Conservation (phyloP, 92 coral and sea anemone genomes). For the Blastomussa wellsi region DNA sequence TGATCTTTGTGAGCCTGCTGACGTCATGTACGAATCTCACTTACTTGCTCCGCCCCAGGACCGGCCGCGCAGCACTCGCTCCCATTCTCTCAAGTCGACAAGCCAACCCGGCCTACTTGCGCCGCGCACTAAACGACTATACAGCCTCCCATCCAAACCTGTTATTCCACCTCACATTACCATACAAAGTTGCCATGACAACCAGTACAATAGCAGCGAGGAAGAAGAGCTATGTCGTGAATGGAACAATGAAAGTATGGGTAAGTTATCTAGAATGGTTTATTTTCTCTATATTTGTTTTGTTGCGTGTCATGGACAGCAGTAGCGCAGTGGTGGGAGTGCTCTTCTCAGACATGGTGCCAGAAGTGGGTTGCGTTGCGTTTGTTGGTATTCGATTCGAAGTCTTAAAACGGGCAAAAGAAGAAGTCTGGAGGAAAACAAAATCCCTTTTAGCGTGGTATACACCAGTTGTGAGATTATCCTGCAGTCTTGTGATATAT, state of each 20-base stretch:
- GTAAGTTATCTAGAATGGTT: background rate
- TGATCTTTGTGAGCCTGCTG: background rate
- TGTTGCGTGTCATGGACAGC: background rate
- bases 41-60: slow-evolving; percentile 6
- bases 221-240: background rate
- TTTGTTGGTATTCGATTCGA: no score
- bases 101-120: slow-evolving; percentile 16
- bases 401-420: no score
- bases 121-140: slow-evolving; percentile 16
- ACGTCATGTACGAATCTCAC: slow-evolving; percentile 20
- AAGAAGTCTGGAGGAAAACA: no score
- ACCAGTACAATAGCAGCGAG: slow-evolving; percentile 4
- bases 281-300: background rate
- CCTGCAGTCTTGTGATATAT: background rate
- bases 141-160: slow-evolving; percentile 37
- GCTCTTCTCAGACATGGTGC: no score
- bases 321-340: no score
- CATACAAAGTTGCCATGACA: slow-evolving; percentile 20
- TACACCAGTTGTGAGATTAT: slow-evolving; percentile 38
- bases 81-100: slow-evolving; percentile 31
- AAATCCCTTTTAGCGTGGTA: slow-evolving; percentile 33
- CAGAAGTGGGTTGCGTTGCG: no score
- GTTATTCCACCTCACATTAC: slow-evolving; percentile 19
- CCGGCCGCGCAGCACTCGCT: slow-evolving; percentile 17
- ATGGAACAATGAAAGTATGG: slow-evolving; percentile 23